A percentile compares a stretch with the other conserved stretches of the same genome.
phyloP scores from a whole-genome alignment of 2,113 vertebrate genomes.

The Furnarius figulus region DNA sequence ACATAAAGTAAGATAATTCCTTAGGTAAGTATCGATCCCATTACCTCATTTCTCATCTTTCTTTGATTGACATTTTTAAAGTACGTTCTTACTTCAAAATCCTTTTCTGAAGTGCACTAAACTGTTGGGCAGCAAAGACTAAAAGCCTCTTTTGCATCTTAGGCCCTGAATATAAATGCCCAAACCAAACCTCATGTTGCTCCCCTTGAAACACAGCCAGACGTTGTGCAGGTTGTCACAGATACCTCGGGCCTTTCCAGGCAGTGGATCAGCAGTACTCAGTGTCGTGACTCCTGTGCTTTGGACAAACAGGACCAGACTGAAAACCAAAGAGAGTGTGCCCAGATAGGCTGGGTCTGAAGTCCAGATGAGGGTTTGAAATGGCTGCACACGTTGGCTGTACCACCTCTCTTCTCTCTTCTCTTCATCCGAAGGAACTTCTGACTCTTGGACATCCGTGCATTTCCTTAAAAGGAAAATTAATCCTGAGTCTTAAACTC shows the following conservation, averaged over 20 bases:
- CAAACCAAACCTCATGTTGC: neutral
- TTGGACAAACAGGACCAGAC: neutral
- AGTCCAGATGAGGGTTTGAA: neutral
- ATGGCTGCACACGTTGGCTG: neutral
- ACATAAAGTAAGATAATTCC: neutral
- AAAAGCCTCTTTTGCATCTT: neutral
- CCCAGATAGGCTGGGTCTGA: neutral
- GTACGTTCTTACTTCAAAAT: neutral
- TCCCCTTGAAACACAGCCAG: neutral
- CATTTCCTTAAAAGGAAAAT: constrained; percentile 2
- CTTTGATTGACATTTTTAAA: neutral
- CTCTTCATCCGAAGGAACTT: neutral
- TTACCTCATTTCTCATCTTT: neutral
- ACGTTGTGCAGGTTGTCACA: neutral
- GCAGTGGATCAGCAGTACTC: neutral
- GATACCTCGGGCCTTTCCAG: neutral
- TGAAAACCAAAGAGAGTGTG: neutral
- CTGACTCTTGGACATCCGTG: neutral
- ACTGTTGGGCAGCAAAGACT: neutral
- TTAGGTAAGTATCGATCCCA: constrained; percentile 38
- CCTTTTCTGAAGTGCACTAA: neutral
- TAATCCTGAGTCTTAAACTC: constrained; percentile 35
- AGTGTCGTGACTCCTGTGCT: neutral
- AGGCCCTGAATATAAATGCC: neutral
- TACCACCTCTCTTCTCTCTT: neutral